Base-by-base conservation (phyloP, 2,113 vertebrate species). In the Otis tarda region DNA sequence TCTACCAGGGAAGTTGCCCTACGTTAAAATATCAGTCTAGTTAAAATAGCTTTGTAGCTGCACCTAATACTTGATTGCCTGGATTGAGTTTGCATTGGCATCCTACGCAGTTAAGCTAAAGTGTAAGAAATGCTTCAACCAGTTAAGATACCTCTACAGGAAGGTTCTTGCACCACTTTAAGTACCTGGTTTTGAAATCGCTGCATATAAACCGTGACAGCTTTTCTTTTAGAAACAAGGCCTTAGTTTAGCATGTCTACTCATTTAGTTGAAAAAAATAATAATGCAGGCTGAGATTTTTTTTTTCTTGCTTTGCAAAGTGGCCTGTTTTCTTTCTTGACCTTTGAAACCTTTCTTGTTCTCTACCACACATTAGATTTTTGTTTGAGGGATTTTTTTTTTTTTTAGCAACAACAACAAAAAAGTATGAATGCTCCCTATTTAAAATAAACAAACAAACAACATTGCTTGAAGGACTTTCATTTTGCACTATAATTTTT, bases 401-500 rank as follows among this genome's bases (percentile, higher is more conserved):
- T 76, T 71, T 95, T 91, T 95, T 83, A 61, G 30, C 57, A 89
- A 67, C 67, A 81, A 83, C 45, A 89, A 92, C 35, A 80, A 63
- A 63, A 63, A 90, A 90, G 43, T 91, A 89, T 96, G 90, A 97
- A 94, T 94, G 89, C 81, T 95, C 94, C 93, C 90, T 95, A 81
- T 89, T 76, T 4, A 84, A 94, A 89, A 79, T 49, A 89, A 64
- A 64, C 39, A 31, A 12, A 4, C n/a, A 24, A 41, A 27, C 91
- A 92, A 92, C 55, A 92, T 97, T 97, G 98, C 98, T 98, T 98
- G 98, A 98, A 98, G 96, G 97, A 97, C 89, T 98, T 98, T 98
- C 92, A 89, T 98, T 98, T 98, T 98, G 98, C 98, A 98, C 98
- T 98, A 98, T 98, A 96, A 85, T 96, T 98, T 98, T 98, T 96